A percentile compares a stretch with the other conserved stretches of the same genome.
These are phyloP conservation scores for Nomada ferruginata DNA, from an alignment of 2,888 invertebrate genomes.

Conservation along the genomic window DNA sequence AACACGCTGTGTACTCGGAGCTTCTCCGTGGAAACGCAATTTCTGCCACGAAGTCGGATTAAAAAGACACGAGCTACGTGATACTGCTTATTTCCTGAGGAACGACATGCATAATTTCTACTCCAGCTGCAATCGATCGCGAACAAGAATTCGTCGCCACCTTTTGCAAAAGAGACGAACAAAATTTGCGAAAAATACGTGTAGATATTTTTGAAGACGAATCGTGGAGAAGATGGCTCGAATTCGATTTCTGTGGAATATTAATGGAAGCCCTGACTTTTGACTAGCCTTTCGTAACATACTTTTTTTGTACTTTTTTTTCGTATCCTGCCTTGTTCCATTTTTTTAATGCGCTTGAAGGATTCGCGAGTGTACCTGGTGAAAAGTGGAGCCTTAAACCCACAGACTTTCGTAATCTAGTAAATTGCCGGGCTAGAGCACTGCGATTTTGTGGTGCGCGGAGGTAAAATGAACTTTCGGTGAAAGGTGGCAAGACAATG, in stretches of 20 bases:
- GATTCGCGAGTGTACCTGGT: background rate
- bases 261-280: too few species aligned
- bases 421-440: constrained; percentile 10
- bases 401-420: constrained; percentile 14
- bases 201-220: too few species aligned
- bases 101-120: background rate
- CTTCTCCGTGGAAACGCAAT: constrained; percentile 40
- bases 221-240: too few species aligned
- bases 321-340: too few species aligned
- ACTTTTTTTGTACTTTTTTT: too few species aligned
- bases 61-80: constrained; percentile 4
- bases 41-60: constrained; percentile 14
- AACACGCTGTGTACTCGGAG: constrained; percentile 2
- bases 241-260: too few species aligned
- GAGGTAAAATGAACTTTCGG: constrained; percentile 19
- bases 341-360: background rate
- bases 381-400: background rate
- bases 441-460: background rate
- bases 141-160: background rate
- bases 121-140: too few species aligned
- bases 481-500: background rate
- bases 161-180: background rate
- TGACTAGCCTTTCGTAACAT: background rate
- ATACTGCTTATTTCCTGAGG: background rate
- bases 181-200: background rate